phyloP scores from a whole-genome alignment of 2,888 invertebrate genomes.

The Elegia similella region DNA sequence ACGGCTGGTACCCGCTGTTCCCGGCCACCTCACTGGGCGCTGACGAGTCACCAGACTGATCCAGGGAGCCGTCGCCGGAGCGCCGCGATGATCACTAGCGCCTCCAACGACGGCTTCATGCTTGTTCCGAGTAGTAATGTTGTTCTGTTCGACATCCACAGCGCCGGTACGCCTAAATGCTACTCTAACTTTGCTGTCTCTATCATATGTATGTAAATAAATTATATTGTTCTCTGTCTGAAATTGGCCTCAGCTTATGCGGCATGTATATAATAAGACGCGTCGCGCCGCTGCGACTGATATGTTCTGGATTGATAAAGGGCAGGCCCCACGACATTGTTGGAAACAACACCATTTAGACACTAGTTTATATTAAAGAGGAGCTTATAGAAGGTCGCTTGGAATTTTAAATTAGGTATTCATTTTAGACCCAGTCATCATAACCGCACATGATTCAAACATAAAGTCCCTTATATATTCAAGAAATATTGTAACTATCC shows the following conservation, averaged over 20 bases:
- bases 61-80: conserved; percentile 79
- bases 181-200: conserved; percentile 15
- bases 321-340: conserved; percentile 29
- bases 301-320: conserved; percentile 25
- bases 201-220: conserved; percentile 10
- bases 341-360: conserved; percentile 39
- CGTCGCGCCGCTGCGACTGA: conserved; percentile 16
- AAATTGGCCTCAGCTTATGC: conserved; percentile 6
- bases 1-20: conserved; percentile 96
- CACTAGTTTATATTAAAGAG: conserved; percentile 43
- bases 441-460: conserved; percentile 18
- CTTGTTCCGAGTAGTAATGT: conserved; percentile 14
- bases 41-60: conserved; percentile 80
- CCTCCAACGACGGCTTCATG: conserved; percentile 54
- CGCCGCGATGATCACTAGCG: conserved; percentile 61
- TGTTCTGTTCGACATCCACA: conserved; percentile 2
- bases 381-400: conserved; percentile 54
- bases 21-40: conserved; percentile 91
- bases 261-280: conserved; percentile 10
- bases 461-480: neutral
- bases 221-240: neutral
- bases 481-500: no score
- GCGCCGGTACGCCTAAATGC: conserved; percentile 17
- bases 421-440: conserved; percentile 27
- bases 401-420: conserved; percentile 35